A percentile compares a stretch with the other conserved stretches of the same genome.
Conservation (phyloP, 2,888 invertebrate genomes). For the Marronus borbonicus region DNA sequence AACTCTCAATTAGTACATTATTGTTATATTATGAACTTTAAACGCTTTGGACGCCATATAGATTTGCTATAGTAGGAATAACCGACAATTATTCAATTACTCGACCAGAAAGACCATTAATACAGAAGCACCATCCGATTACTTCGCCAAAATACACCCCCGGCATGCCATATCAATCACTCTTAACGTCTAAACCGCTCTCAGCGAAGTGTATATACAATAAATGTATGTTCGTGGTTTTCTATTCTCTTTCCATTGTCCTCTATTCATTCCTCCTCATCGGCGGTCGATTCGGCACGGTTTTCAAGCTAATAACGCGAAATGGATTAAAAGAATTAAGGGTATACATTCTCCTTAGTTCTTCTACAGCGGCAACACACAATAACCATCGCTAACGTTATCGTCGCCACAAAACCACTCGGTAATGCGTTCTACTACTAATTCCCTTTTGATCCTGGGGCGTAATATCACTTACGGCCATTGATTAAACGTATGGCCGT, state of each 20-base stretch:
- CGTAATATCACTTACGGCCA: constrained; percentile 56
- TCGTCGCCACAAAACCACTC: constrained; percentile 40
- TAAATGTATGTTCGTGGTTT: constrained; percentile 13
- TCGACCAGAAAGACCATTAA: constrained; percentile 16
- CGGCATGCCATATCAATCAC: constrained; percentile 17
- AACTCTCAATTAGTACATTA: no score
- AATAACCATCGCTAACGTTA: constrained; percentile 35
- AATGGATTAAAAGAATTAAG: constrained; percentile 44
- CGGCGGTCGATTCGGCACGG: constrained; percentile 56
- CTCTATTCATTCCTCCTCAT: constrained; percentile 22
- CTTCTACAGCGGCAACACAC: not conserved
- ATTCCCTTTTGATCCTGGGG: constrained; percentile 54
- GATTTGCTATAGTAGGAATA: not conserved
- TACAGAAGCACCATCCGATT: constrained; percentile 15
- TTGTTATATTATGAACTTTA: no score
- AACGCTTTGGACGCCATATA: no score
- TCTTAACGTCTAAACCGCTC: constrained; percentile 7
- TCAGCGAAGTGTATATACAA: constrained; percentile 3
- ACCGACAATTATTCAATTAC: constrained; percentile 3
- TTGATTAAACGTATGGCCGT: constrained; percentile 43
- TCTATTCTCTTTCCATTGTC: constrained; percentile 2
- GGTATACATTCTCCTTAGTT: constrained; percentile 16
- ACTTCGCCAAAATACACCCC: constrained; percentile 6
- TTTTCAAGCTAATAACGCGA: constrained; percentile 56
- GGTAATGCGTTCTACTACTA: constrained; percentile 61